These are phyloP conservation scores for Kuschelorhynchus macadamiae DNA, from an alignment of 2,888 invertebrate species.

Conservation along the genomic window DNA sequence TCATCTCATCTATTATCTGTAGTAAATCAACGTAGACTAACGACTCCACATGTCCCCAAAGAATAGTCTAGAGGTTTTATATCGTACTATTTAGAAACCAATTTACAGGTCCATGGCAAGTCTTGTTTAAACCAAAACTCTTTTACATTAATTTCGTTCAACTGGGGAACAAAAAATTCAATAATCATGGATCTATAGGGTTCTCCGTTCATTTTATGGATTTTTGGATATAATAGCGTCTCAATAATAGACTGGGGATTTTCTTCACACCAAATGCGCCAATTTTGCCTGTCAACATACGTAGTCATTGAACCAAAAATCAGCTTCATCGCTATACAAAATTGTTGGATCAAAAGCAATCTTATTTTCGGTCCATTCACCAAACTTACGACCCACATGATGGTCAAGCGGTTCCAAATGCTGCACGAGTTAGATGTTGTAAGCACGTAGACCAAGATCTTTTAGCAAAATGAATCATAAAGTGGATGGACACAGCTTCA, in stretches of 20 bases:
- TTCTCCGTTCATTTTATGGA: slow-evolving; percentile 57
- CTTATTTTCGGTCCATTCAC: slow-evolving; percentile 53
- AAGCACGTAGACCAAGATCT: slow-evolving; percentile 55
- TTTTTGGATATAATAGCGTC: slow-evolving; percentile 4
- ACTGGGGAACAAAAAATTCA: slow-evolving; percentile 9
- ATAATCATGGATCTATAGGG: slow-evolving; percentile 49
- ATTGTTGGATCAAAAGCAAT: slow-evolving; percentile 49
- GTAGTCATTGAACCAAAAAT: slow-evolving; percentile 37
- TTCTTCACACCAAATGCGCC: slow-evolving; percentile 18
- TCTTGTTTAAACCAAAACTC: no score
- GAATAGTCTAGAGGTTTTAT: no score
- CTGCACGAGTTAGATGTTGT: slow-evolving; percentile 50
- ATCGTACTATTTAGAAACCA: no score
- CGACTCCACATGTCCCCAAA: no score
- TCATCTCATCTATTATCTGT: no score
- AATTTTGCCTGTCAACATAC: slow-evolving; percentile 8
- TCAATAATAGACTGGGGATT: slow-evolving; percentile 14
- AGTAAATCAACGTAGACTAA: no score
- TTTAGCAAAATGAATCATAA: slow-evolving; percentile 54
- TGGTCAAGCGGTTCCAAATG: slow-evolving; percentile 54
- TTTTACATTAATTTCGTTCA: neutral
- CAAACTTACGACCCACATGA: slow-evolving; percentile 51
- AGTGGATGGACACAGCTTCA: slow-evolving; percentile 55
- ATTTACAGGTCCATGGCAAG: no score
- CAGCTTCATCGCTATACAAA: slow-evolving; percentile 53